phyloP scores from a whole-genome alignment of 2,113 vertebrate species.

The Mungos mungo region DNA sequence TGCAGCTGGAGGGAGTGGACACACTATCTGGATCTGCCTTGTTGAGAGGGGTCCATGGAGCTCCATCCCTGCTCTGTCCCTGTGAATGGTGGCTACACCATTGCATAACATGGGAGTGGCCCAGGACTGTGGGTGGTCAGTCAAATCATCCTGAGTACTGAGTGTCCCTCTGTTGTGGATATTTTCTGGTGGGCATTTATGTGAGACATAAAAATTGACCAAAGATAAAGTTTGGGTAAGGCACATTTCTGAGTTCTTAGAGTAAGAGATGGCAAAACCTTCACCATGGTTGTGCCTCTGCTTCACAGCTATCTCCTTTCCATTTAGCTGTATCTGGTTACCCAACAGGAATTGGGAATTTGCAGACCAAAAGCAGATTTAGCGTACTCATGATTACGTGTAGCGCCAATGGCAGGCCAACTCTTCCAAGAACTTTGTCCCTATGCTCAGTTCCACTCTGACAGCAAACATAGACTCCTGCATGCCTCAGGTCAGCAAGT shows the following conservation, averaged over 20 bases:
- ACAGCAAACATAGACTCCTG: not conserved
- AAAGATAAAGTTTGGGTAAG: not conserved
- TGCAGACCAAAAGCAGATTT: not conserved
- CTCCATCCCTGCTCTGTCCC: not conserved
- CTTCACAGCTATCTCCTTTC: not conserved
- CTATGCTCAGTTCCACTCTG: not conserved
- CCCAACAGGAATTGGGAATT: not conserved
- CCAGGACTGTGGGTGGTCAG: not conserved
- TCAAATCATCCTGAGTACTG: not conserved
- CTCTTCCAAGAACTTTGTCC: not conserved
- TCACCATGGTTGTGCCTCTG: not conserved
- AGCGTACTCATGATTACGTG: not conserved
- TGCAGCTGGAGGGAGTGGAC: not conserved
- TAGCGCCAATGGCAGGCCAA: not conserved
- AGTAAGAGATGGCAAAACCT: not conserved
- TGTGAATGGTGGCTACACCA: not conserved
- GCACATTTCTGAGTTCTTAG: not conserved
- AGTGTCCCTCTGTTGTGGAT: not conserved
- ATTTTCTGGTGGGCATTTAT: not conserved
- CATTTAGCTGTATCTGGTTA: not conserved
- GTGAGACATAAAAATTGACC: not conserved
- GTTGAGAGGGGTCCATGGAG: not conserved
- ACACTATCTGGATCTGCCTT: not conserved
- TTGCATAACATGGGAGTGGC: not conserved
- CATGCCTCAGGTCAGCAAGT: not conserved